Base-by-base conservation (phyloP, 2,113 vertebrate species). In the Butorides virescens region DNA sequence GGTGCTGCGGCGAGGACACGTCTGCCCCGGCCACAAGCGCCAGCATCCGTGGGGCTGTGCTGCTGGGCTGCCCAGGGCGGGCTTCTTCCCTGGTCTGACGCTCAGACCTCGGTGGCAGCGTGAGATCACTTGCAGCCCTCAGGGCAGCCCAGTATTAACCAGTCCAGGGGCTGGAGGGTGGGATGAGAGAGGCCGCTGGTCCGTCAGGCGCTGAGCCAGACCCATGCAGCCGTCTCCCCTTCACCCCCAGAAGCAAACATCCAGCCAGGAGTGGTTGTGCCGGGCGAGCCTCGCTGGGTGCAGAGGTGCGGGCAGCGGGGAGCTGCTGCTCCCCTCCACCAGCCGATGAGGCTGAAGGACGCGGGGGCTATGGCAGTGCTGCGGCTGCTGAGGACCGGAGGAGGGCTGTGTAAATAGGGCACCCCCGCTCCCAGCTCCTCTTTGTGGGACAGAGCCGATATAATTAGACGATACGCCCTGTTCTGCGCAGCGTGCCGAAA, bases 391-490 rank as follows among this genome's bases (percentile, higher is more conserved):
- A 66, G 73, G 53, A 61, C 68, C 0, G 1, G 42, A 55, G 76
- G 23, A 96, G 71, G 62, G 71, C 90, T 84, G 15, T 11, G 34
- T 63, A 97, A 97, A 29, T 95, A 93, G 95, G 94, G 61, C 83
- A 71, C 59, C 56, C 89, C 93, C 26, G n/a, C 55, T 92, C 86
- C 23, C 82, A 70, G 91, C 67, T 81, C 39, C 53, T 56, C 37
- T 94, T 94, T 95, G 89, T 95, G 96, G 93, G 66, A 49, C 88
- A 86, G 52, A 88, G 94, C 73, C 14, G 96, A 96, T 97, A 98
- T 97, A 98, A 98, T 98, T 98, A 98, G 97, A 92, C 8, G 9
- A 80, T 84, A 82, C 34, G 4, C 74, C 95, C 89, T 85, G 90
- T 95, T 97, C 96, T 29, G 53, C 65, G 68, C 85, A 62, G 61